These are phyloP conservation scores for Lepidocyrtinus sp. DNA, from an alignment of 2,888 invertebrate species.

Conservation along the genomic window DNA sequence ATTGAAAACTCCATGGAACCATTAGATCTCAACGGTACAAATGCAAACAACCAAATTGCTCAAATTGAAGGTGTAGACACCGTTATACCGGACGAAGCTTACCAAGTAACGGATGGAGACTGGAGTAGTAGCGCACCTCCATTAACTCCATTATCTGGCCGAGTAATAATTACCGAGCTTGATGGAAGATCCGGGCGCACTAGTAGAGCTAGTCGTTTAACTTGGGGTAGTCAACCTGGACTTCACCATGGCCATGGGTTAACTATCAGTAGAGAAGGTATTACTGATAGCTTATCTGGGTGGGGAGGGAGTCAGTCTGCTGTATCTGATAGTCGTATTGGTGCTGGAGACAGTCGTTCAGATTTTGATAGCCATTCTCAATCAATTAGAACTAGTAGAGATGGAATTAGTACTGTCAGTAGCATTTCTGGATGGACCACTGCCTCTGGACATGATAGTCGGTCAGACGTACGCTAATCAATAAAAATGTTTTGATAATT, in stretches of 20 bases:
- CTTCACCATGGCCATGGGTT: not conserved
- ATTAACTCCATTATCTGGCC: slow-evolving; percentile 23
- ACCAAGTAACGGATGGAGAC: slow-evolving; percentile 21
- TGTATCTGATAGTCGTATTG: slow-evolving; percentile 25
- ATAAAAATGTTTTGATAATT: no score
- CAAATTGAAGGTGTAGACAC: slow-evolving; percentile 21
- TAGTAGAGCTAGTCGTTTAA: slow-evolving; percentile 23
- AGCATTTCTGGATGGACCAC: slow-evolving; percentile 48
- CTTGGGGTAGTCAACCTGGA: slow-evolving; percentile 31
- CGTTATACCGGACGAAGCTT: not conserved
- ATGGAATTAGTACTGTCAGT: slow-evolving; percentile 37
- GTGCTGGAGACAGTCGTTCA: slow-evolving; percentile 22
- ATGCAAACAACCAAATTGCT: slow-evolving; percentile 1
- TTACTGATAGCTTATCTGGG: slow-evolving; percentile 7
- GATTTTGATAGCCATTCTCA: slow-evolving; percentile 27
- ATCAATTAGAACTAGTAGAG: slow-evolving; percentile 33
- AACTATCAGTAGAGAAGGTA: slow-evolving; percentile 25
- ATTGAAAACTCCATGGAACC: slow-evolving; percentile 34
- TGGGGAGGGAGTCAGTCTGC: slow-evolving; percentile 43
- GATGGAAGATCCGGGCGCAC: slow-evolving; percentile 34
- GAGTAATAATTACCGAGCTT: slow-evolving; percentile 43
- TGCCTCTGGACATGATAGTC: slow-evolving; percentile 35
- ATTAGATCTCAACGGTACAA: slow-evolving; percentile 1
- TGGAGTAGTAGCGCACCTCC: slow-evolving; percentile 17
- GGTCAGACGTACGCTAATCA: slow-evolving; percentile 7